A percentile compares a stretch with the other conserved stretches of the same genome.
These are phyloP conservation scores for Melieria omissa DNA, from an alignment of 2,888 invertebrate species.

Conservation along the genomic window DNA sequence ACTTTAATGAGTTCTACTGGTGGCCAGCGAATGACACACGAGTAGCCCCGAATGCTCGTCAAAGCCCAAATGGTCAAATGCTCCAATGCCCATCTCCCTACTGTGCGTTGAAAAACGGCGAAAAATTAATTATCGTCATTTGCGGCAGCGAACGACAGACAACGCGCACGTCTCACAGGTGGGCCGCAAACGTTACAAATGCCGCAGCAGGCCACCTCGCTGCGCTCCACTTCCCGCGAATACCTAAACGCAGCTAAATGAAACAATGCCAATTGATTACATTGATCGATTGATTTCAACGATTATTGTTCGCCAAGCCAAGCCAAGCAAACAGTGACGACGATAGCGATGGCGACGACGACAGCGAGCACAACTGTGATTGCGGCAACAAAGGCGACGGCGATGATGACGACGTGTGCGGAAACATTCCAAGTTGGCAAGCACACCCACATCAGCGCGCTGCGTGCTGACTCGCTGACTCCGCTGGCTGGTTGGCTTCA, in stretches of 20 bases:
- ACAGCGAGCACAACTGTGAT: slow-evolving; percentile 21
- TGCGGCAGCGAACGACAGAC: neutral
- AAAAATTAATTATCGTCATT: slow-evolving; percentile 28
- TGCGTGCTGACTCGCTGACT: neutral
- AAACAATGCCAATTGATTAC: slow-evolving; percentile 53
- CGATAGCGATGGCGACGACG: slow-evolving; percentile 11
- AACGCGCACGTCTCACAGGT: slow-evolving; percentile 25
- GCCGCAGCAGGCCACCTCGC: neutral
- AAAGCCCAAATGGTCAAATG: too few species aligned
- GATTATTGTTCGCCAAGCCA: slow-evolving; percentile 58
- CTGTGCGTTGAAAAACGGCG: slow-evolving; percentile 14
- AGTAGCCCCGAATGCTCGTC: too few species aligned
- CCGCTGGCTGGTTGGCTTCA: neutral
- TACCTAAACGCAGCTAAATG: slow-evolving; percentile 35
- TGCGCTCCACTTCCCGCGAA: slow-evolving; percentile 14
- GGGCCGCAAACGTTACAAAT: slow-evolving; percentile 28
- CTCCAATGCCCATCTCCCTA: slow-evolving; percentile 14
- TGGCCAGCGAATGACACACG: too few species aligned
- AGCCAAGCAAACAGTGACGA: slow-evolving; percentile 36
- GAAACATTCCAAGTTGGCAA: slow-evolving; percentile 40
- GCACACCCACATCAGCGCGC: slow-evolving; percentile 47
- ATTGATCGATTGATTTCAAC: slow-evolving; percentile 65
- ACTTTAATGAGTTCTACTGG: too few species aligned
- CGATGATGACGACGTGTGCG: slow-evolving; percentile 35
- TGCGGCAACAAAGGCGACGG: slow-evolving; percentile 18